Evolutionary conservation across 2,888 invertebrate genomes (phyloP).

Genomic region (Pherbina coryleti): DNA sequence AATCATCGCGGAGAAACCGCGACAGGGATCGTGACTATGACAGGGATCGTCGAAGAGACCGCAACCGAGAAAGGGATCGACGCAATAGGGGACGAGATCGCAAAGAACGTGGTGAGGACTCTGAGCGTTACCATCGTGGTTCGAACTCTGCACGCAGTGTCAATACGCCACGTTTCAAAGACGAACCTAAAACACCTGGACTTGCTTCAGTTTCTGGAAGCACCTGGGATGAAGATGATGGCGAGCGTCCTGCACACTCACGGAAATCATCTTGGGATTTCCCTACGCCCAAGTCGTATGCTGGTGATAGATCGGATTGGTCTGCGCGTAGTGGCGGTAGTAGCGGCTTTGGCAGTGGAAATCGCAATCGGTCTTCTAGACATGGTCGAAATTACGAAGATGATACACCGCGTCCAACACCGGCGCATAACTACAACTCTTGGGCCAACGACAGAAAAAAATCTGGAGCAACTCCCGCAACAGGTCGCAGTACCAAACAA

Average conservation of each 20-base stretch:
- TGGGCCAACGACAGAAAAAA: conserved; percentile 80
- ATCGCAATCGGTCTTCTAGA: conserved; percentile 59
- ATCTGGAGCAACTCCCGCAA: conserved; percentile 76
- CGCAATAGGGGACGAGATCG: conserved; percentile 48
- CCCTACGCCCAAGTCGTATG: conserved; percentile 81
- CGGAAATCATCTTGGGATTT: conserved; percentile 92
- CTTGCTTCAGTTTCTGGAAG: conserved; percentile 74
- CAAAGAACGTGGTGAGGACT: conserved; percentile 40
- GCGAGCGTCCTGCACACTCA: conserved; percentile 68
- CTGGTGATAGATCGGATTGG: conserved; percentile 67
- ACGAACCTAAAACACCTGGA: conserved; percentile 88
- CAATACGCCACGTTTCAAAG: conserved; percentile 76
- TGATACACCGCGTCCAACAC: conserved; percentile 86
- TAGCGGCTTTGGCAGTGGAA: conserved; percentile 48
- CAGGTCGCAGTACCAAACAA: conserved; percentile 66
- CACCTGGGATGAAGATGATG: conserved; percentile 77
- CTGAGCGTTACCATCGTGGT: conserved; percentile 56
- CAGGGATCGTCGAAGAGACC: conserved; percentile 50
- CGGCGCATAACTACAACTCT: conserved; percentile 82
- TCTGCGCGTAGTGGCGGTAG: conserved; percentile 57
- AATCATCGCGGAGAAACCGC: conserved; percentile 63
- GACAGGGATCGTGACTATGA: conserved; percentile 57
- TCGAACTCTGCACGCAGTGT: conserved; percentile 67
- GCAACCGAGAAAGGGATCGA: conserved; percentile 50
- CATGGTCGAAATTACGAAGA: conserved; percentile 71